These are phyloP conservation scores for Pangasius larnaudii DNA, from an alignment of 2,797 vertebrate species.

Conservation along the genomic window DNA sequence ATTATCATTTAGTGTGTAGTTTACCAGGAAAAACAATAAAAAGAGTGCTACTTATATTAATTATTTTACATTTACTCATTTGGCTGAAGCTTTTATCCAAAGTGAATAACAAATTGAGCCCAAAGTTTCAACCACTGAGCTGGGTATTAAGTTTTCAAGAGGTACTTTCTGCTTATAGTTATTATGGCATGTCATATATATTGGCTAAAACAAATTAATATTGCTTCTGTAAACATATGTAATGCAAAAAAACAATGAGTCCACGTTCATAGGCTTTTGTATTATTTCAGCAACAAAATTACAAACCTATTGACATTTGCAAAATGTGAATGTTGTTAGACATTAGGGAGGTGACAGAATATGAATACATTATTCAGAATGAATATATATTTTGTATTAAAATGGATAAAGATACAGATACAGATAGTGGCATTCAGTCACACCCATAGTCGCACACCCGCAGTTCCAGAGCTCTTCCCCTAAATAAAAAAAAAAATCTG, in stretches of 20 bases:
- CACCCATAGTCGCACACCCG: not conserved
- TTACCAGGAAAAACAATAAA: not conserved
- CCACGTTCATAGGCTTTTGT: no score
- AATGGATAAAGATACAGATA: not conserved
- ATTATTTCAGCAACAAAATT: not conserved
- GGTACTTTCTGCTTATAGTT: not conserved
- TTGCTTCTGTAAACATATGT: not conserved
- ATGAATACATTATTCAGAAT: not conserved
- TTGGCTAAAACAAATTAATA: not conserved
- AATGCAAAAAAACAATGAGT: not conserved
- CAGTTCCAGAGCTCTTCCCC: slow-evolving; percentile 5
- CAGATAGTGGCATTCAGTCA: not conserved
- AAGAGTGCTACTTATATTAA: not conserved
- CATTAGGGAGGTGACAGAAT: not conserved
- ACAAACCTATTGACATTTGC: not conserved
- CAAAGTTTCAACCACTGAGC: not conserved
- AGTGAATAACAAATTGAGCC: not conserved
- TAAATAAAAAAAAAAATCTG: slow-evolving; percentile 13
- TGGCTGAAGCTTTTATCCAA: not conserved
- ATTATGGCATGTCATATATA: not conserved
- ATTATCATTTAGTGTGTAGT: not conserved
- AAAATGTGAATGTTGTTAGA: not conserved
- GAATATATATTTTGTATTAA: not conserved
- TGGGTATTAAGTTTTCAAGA: not conserved
- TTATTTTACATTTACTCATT: not conserved